Evolutionary conservation across 1,140 invertebrate species (phyloP).

Genomic region (Ostrea edulis): DNA sequence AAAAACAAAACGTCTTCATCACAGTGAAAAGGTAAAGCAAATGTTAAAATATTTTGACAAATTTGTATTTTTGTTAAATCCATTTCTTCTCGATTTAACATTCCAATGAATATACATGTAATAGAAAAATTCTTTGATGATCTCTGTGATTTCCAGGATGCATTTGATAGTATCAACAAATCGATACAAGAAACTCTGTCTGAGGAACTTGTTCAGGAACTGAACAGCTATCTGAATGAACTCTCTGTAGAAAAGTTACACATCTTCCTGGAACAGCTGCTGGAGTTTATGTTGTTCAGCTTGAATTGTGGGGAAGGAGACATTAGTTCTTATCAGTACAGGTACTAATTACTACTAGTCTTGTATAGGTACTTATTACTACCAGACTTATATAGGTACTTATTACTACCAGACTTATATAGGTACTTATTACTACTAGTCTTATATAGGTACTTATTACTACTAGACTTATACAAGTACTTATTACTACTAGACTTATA

Average conservation of each 20-base stretch:
- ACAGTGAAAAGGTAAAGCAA: not conserved
- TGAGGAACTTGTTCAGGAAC: not conserved
- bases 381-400: too few species aligned
- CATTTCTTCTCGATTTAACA: too few species aligned
- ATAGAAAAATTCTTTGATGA: not conserved
- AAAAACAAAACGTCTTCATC: slow-evolving; percentile 8
- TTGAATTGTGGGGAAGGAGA: slow-evolving; percentile 1
- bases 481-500: too few species aligned
- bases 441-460: too few species aligned
- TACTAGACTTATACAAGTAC: too few species aligned
- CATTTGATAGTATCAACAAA: not conserved
- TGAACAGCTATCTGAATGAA: not conserved
- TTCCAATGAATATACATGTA: too few species aligned
- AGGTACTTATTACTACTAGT: too few species aligned
- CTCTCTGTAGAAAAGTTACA: not conserved
- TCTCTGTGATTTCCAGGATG: not conserved
- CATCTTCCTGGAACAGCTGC: not conserved
- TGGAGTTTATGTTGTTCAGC: not conserved
- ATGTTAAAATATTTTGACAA: too few species aligned
- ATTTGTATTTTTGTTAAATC: too few species aligned
- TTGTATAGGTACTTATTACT: too few species aligned
- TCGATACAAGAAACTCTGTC: not conserved
- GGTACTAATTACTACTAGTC: not conserved
- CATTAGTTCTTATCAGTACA: not conserved
- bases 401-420: too few species aligned